These are phyloP conservation scores for Erebia aethiops DNA, from an alignment of 2,888 invertebrate genomes.

Conservation along the genomic window DNA sequence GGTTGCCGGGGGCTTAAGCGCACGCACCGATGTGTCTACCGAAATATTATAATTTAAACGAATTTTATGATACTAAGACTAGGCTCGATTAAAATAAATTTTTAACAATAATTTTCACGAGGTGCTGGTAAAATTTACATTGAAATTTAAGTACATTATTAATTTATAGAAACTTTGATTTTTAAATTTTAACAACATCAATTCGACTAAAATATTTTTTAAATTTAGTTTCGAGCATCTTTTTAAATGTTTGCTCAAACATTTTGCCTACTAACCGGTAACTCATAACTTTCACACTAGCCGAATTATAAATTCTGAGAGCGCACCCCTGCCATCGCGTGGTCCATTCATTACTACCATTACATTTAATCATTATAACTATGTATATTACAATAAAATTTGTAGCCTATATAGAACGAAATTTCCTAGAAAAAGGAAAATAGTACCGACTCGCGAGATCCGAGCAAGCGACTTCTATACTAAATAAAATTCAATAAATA, in stretches of 20 bases:
- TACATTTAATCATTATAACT: conserved; percentile 63
- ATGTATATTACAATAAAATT: conserved; percentile 79
- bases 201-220: conserved; percentile 78
- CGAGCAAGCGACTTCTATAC: conserved; percentile 37
- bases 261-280: conserved; percentile 75
- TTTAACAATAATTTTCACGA: conserved; percentile 70
- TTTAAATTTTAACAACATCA: conserved; percentile 71
- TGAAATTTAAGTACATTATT: conserved; percentile 81
- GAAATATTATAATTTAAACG: conserved; percentile 58
- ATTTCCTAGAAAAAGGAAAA: conserved; percentile 72
- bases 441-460: conserved; percentile 48
- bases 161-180: conserved; percentile 78
- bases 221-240: conserved; percentile 66
- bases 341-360: conserved; percentile 77
- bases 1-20: conserved; percentile 22
- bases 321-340: conserved; percentile 71
- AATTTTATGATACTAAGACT: conserved; percentile 80
- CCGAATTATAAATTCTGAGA: conserved; percentile 78
- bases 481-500: conserved; percentile 26
- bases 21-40: conserved; percentile 43
- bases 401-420: conserved; percentile 81
- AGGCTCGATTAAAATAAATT: conserved; percentile 77
- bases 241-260: conserved; percentile 81
- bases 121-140: conserved; percentile 80
- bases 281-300: conserved; percentile 71